Conservation (phyloP, 2,888 invertebrate species). For the Torymus tubicola region DNA sequence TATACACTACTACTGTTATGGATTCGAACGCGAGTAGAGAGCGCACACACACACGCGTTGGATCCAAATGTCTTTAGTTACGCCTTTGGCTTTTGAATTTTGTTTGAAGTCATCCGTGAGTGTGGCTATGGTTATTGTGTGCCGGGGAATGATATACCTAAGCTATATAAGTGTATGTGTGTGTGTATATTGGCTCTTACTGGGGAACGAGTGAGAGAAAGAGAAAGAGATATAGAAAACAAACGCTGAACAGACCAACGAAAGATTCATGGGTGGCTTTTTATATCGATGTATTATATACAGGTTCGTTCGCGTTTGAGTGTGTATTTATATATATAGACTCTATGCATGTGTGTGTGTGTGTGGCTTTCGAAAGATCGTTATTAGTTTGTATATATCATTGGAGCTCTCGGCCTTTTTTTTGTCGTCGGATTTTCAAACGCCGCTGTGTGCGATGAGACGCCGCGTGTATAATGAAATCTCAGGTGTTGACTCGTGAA, state of each 20-base stretch:
- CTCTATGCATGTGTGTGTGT: not conserved
- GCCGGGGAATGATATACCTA: no score
- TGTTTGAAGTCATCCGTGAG: not conserved
- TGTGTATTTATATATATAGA: not conserved
- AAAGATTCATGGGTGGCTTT: slow-evolving; percentile 40
- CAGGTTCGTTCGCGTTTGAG: not conserved
- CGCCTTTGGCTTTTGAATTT: slow-evolving; percentile 25
- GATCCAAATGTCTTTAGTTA: slow-evolving; percentile 42
- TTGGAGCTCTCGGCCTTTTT: not conserved
- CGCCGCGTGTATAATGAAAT: slow-evolving; percentile 42
- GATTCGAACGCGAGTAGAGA: no score
- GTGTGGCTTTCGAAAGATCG: slow-evolving; percentile 43
- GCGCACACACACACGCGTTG: not conserved
- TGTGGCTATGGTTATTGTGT: not conserved
- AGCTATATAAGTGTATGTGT: not conserved
- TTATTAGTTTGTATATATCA: slow-evolving; percentile 42
- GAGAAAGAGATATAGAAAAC: not conserved
- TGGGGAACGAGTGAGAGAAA: not conserved
- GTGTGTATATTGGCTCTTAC: slow-evolving; percentile 2
- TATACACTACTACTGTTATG: slow-evolving; percentile 33
- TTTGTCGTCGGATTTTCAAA: slow-evolving; percentile 17
- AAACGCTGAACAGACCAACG: slow-evolving; percentile 11
- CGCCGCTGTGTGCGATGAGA: not conserved
- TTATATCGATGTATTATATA: slow-evolving; percentile 6
- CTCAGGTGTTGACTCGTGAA: slow-evolving; percentile 44